These are phyloP conservation scores for Hylaeus volcanicus DNA, from an alignment of 1,140 invertebrate species.

Conservation along the genomic window DNA sequence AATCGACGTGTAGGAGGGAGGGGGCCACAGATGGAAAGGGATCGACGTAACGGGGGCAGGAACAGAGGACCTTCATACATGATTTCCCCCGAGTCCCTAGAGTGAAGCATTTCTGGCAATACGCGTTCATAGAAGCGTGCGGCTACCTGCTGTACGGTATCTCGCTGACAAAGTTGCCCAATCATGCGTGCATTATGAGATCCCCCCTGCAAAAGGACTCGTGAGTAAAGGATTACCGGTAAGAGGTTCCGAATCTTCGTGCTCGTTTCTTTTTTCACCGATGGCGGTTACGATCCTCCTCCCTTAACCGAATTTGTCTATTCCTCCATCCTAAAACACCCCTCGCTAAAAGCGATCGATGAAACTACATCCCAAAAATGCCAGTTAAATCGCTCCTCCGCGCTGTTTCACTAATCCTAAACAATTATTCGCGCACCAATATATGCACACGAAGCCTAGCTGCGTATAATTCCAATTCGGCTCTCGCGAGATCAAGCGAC, in stretches of 20 bases:
- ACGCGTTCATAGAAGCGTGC: slow-evolving; percentile 57
- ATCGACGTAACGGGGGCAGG: slow-evolving; percentile 51
- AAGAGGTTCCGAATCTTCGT: slow-evolving; percentile 9
- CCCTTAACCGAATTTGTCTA: no score
- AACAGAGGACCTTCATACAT: slow-evolving; percentile 72
- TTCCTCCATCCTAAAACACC: no score
- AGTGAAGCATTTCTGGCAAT: slow-evolving; percentile 73
- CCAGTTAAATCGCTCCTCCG: no score
- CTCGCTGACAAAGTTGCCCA: slow-evolving; percentile 67
- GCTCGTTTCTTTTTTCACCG: neutral
- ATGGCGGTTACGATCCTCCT: neutral
- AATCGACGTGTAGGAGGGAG: slow-evolving; percentile 43
- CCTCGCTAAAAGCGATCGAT: no score
- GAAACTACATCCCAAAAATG: no score
- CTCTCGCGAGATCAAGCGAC: slow-evolving; percentile 22
- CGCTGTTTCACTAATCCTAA: no score
- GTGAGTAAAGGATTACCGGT: slow-evolving; percentile 10
- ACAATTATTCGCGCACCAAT: no score
- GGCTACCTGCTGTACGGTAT: slow-evolving; percentile 60
- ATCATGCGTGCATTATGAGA: slow-evolving; percentile 72
- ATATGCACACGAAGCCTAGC: no score
- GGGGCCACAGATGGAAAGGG: slow-evolving; percentile 55
- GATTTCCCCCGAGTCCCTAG: slow-evolving; percentile 73
- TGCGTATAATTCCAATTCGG: slow-evolving; percentile 2
- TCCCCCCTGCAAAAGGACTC: slow-evolving; percentile 50